phyloP scores from a whole-genome alignment of 2,888 invertebrate genomes.

The Campaea margaritaria region DNA sequence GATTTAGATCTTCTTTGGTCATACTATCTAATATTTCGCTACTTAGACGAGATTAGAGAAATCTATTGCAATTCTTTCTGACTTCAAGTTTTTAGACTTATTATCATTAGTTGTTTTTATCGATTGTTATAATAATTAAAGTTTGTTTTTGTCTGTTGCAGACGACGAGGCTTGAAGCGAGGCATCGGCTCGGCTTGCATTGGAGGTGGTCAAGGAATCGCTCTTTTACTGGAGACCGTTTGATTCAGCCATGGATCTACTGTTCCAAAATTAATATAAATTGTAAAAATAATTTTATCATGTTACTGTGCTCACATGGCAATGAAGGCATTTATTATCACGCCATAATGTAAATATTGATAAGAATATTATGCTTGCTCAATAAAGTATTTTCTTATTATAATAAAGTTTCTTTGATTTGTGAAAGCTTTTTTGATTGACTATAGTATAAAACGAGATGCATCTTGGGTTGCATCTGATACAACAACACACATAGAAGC shows the following conservation, averaged over 20 bases:
- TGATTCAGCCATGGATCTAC: constrained; percentile 62
- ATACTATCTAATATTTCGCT: too few relatives aligned
- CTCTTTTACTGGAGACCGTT: constrained; percentile 92
- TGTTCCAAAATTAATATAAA: not conserved
- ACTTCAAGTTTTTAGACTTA: too few relatives aligned
- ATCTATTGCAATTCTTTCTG: too few relatives aligned
- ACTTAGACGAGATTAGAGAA: too few relatives aligned
- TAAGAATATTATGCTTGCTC: constrained; percentile 21
- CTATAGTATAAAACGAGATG: not conserved
- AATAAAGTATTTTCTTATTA: constrained; percentile 18
- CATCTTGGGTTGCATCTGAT: not conserved
- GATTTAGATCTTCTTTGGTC: too few relatives aligned
- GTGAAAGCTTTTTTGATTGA: not conserved
- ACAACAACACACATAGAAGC: too few relatives aligned
- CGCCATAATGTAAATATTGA: constrained; percentile 15
- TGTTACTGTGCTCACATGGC: not conserved
- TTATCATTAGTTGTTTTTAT: too few relatives aligned
- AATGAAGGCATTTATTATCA: not conserved
- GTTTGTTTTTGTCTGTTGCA: constrained; percentile 73
- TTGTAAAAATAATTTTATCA: not conserved
- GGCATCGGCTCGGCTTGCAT: constrained; percentile 98
- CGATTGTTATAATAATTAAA: constrained; percentile 6
- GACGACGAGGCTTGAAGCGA: constrained; percentile 92
- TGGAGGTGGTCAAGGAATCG: constrained; percentile 99
- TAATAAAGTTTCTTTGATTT: not conserved